Base-by-base conservation (phyloP, 2,797 vertebrate genomes). In the Bufotes viridis region DNA sequence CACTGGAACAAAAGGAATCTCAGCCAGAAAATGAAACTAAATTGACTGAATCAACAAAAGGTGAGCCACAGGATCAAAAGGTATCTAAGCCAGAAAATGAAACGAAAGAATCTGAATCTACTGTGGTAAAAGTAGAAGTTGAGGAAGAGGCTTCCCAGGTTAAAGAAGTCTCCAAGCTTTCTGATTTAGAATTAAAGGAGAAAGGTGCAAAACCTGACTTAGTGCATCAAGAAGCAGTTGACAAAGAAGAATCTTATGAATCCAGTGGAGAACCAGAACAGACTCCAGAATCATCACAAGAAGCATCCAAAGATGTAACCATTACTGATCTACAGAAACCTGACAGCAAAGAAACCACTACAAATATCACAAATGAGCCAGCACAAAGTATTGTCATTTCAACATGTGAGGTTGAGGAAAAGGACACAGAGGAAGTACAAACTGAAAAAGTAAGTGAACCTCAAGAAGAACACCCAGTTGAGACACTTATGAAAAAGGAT, bases 161-260 rank as follows among this genome's bases (percentile, higher is more conserved):
- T 61, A 95, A 94, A 84, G 95, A 96, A 11, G 85, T 74, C 24
- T 14, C 51, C 85, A 95, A 94, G 90, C 84, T 93, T 15, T 92
- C 90, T 42, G 95, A 96, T 90, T 92, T 17, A 0, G 98, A 99
- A 93, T 95, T 99, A 79, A 95, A 98, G 75, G 98, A 99, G 91
- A 99, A 99, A 90, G 97, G 98, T 86, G 86, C 95, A 86, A 97
- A 97, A 70, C 96, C 96, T 0, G 96, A 97, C 91, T 92, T 99
- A 90, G 98, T 99, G 70, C 98, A 99, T 91, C 98, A 99, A 93
- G 98, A 99, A 92, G 98, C 98, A 24, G 95, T 99, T 34, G 98
- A 99, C 92, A 98, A 98, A 53, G 98, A 99, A 91, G 98, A 99
- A 88, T 98, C 97, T 22, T 99, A 99, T 0, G 98, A 99, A 92